phyloP scores from a whole-genome alignment of 2,797 vertebrate genomes.

The Threskiornis aethiopicus region DNA sequence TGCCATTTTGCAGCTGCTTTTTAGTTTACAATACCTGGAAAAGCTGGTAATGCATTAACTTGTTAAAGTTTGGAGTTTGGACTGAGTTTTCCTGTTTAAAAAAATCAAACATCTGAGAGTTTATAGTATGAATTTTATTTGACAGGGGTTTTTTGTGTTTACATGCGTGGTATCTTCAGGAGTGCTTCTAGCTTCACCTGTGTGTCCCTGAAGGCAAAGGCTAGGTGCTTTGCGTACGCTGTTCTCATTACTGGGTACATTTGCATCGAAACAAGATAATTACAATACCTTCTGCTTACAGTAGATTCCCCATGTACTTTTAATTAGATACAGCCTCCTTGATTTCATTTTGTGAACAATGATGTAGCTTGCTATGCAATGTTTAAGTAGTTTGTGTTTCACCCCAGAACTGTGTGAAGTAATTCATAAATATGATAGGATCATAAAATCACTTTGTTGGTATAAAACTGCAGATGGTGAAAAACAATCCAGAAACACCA shows the following conservation, averaged over 20 bases:
- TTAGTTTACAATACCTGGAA: neutral
- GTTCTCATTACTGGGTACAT: constrained; percentile 12
- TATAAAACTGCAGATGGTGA: neutral
- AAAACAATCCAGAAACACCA: neutral
- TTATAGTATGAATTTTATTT: neutral
- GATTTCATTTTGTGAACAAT: neutral
- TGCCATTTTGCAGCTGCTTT: neutral
- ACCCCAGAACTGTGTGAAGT: neutral
- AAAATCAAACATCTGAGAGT: neutral
- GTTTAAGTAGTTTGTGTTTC: constrained; percentile 22
- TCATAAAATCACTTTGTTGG: neutral
- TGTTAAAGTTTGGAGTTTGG: neutral
- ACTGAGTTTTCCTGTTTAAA: neutral
- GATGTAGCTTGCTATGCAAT: neutral
- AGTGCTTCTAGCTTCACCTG: neutral
- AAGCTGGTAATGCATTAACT: neutral
- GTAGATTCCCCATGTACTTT: neutral
- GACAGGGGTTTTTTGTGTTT: neutral
- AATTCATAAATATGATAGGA: neutral
- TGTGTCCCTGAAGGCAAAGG: neutral
- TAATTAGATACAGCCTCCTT: neutral
- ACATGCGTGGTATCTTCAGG: neutral
- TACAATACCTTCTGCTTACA: constrained; percentile 15
- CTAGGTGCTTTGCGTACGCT: neutral
- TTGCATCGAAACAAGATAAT: constrained; percentile 24